Conservation (phyloP, 1,140 invertebrate genomes). For the Neodiprion fabricii region DNA sequence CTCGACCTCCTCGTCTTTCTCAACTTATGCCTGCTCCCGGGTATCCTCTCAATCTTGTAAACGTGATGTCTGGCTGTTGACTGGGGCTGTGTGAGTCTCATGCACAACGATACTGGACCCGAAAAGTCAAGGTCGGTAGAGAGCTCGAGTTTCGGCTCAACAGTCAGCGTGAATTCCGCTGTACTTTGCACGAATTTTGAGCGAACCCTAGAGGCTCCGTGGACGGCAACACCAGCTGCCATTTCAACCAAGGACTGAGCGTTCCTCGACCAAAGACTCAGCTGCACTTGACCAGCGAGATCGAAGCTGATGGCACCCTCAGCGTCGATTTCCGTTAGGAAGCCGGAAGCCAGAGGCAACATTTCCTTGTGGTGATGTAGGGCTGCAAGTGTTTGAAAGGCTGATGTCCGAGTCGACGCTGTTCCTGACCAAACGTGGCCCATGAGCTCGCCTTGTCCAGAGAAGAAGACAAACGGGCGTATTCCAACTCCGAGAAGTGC, state of each 20-base stretch:
- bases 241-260: constrained; percentile 81
- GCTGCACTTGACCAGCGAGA: constrained; percentile 81
- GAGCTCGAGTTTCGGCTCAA: constrained; percentile 77
- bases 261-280: constrained; percentile 88
- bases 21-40: constrained; percentile 70
- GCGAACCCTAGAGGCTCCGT: constrained; percentile 71
- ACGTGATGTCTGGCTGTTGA: constrained; percentile 70
- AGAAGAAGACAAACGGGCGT: constrained; percentile 85
- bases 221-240: constrained; percentile 74
- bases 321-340: constrained; percentile 73
- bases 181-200: constrained; percentile 73
- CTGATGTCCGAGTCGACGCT: constrained; percentile 81
- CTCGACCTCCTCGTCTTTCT: constrained; percentile 58
- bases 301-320: constrained; percentile 82
- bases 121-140: constrained; percentile 83
- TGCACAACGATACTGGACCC: constrained; percentile 77
- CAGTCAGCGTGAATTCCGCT: constrained; percentile 73
- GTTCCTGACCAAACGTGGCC: constrained; percentile 88
- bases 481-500: constrained; percentile 79
- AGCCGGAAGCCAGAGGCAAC: constrained; percentile 76
- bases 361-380: constrained; percentile 77
- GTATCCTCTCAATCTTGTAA: constrained; percentile 73
- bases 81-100: constrained; percentile 79
- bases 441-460: constrained; percentile 85
- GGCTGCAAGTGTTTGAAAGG: constrained; percentile 77